Evolutionary conservation across 2,888 invertebrate species (phyloP), one percentile per base, ranked within the genome.

Genomic region (Hemicrepidius hirtus): DNA sequence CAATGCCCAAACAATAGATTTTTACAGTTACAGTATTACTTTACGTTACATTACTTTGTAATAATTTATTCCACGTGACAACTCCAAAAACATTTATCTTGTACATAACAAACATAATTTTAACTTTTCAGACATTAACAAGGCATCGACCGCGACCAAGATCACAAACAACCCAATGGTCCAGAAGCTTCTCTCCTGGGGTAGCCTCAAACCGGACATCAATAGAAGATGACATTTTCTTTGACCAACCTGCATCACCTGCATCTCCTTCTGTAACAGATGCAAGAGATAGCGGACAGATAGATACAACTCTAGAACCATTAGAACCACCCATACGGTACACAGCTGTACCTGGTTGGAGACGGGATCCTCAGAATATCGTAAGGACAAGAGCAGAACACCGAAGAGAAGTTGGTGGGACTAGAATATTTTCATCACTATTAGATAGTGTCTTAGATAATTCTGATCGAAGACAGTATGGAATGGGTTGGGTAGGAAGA

Each of bases 371-470:
- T 1, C 89, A 88, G 49, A 83, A 82, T 86, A 80, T 88, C 83
- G 77, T 87, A 86, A 76, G 88, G 86, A 53, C 87, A 86, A 87
- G 87, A 87, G 44, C 67, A 41, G 80, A 81, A 73, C 80, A 79
- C 69, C 75, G 84, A 50, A 82, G 83, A n/a, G 78, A 78, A 12
- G 82, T 85, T 13, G 94, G 94, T 7, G 91, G 92, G 18, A 89
- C 89, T 50, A 89, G 95, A 76, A 95, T 96, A 79, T 92, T 92
- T 75, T 91, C 94, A 12, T 92, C 92, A 63, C 90, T 96, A 80
- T 89, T 97, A 69, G 95, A 96, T 83, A 93, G 95, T n/a, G 92
- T 96, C 13, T 91, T 95, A 75, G 97, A 97, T 85, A 97, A 97
- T 87, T 96, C 96, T 16, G 93, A 97, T 84, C 90, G 97, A 75